These are phyloP conservation scores for Fregetta grallaria DNA, from an alignment of 2,113 vertebrate genomes.

Conservation along the genomic window DNA sequence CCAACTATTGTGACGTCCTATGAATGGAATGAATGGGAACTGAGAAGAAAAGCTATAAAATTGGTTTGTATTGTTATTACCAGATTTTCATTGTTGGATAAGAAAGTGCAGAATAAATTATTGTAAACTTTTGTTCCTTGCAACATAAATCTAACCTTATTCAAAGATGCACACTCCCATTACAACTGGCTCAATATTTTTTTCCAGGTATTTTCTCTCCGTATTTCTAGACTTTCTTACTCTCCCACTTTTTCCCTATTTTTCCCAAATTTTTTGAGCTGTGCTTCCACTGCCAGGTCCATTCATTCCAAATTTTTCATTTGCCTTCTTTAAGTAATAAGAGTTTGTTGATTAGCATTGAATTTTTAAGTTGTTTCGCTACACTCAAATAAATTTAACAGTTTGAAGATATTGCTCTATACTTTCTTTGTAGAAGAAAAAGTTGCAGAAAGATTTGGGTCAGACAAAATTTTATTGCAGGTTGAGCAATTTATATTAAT, in stretches of 20 bases:
- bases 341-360: neutral
- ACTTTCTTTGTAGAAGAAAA: neutral
- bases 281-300: neutral
- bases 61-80: conserved; percentile 79
- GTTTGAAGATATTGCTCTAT: neutral
- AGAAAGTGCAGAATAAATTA: neutral
- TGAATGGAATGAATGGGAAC: conserved; percentile 97
- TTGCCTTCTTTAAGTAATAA: neutral
- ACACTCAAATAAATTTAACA: neutral
- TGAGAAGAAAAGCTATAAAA: conserved; percentile 90
- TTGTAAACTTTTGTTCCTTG: neutral
- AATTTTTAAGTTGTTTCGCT: neutral
- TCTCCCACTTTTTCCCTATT: neutral
- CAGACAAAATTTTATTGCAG: neutral
- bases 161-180: neutral
- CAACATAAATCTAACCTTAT: neutral
- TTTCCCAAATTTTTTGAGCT: neutral
- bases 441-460: neutral
- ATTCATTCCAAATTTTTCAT: neutral
- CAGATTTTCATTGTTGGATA: neutral
- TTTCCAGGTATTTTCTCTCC: neutral
- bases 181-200: neutral
- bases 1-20: conserved; percentile 82
- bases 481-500: neutral
- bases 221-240: neutral